Evolutionary conservation across 2,113 vertebrate genomes (phyloP), one percentile per base, ranked within the genome.

Genomic region (Odobenus rosmarus): DNA sequence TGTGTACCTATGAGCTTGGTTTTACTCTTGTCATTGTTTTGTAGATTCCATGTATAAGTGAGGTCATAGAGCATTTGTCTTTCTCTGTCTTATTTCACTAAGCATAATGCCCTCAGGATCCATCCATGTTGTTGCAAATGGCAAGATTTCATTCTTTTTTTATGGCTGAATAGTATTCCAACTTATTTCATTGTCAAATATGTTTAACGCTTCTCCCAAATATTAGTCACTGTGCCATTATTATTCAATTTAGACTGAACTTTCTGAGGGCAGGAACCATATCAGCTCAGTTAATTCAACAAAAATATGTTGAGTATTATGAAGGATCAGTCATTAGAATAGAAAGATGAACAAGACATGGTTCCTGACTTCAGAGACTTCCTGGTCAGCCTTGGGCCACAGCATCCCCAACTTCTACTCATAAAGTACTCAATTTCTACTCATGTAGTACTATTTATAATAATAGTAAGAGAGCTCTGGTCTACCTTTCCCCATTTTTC

Each of bases 171-270:
- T 28, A 64, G 59, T 64, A 80, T 64, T 64, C 23, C 42, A 83
- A 83, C 11, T 64, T 53, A 74, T 57, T 42, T 80, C 28, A 84
- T 53, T 55, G 46, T 77, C 87, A 28, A 42, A 46, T 19, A 33
- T 55, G 15, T 55, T 94, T 76, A 67, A 74, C 86, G 18, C 18
- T 86, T 94, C 88, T 95, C 82, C 62, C 8, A 42, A 71, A 90
- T 46, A 36, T 46, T 84, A 80, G 62, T 53, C 36, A 53, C n/a
- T 59, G 3, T 74, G 36, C 61, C 18, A 36, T 94, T 61, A 77
- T 80, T 83, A 77, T 90, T 72, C 93, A 36, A 84, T 26, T 92
- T 82, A 67, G 28, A 69, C 46, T 97, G 55, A 83, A 80, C 6
- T 55, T 88, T 33, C 55, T 62, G 21, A 84, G 24, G 23, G 23